Evolutionary conservation across 2,888 invertebrate genomes (phyloP).

Genomic region (Cheilosia variabilis): DNA sequence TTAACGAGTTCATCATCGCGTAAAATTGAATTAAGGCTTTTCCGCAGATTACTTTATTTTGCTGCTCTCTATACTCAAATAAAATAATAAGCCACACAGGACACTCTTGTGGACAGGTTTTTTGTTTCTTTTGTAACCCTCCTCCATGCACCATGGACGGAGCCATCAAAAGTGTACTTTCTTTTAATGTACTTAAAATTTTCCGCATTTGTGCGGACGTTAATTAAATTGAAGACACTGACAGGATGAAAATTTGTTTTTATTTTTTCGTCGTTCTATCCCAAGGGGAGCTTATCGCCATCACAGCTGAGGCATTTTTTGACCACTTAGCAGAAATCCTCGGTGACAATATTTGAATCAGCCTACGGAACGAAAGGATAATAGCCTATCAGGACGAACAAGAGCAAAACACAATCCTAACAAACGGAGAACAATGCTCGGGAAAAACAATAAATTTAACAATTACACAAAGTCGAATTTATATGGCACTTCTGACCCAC

Average conservation of each 20-base stretch:
- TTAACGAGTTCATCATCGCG: slow-evolving; percentile 82
- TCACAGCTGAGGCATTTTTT: slow-evolving; percentile 11
- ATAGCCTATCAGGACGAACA: slow-evolving; percentile 70
- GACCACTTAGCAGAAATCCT: slow-evolving; percentile 57
- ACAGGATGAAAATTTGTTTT: slow-evolving; percentile 56
- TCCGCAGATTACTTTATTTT: slow-evolving; percentile 81
- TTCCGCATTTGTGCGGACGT: slow-evolving; percentile 72
- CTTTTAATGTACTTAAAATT: slow-evolving; percentile 76
- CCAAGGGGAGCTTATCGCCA: slow-evolving; percentile 1
- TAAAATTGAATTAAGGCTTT: slow-evolving; percentile 84
- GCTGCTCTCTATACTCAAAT: slow-evolving; percentile 31
- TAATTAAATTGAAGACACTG: slow-evolving; percentile 71
- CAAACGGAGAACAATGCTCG: slow-evolving; percentile 67
- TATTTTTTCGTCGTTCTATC: slow-evolving; percentile 1
- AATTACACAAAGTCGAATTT: slow-evolving; percentile 82
- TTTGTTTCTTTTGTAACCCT: slow-evolving; percentile 9
- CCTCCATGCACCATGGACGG: slow-evolving; percentile 8
- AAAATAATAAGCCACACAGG: slow-evolving; percentile 47
- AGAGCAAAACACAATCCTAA: slow-evolving; percentile 68
- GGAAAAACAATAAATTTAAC: slow-evolving; percentile 78
- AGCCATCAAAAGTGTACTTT: slow-evolving; percentile 55
- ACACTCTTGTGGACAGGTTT: slow-evolving; percentile 59
- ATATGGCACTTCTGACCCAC: slow-evolving; percentile 82
- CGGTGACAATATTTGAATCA: slow-evolving; percentile 71
- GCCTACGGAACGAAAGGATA: slow-evolving; percentile 71